These are phyloP conservation scores for Sitta europaea DNA, from an alignment of 2,113 vertebrate species.

Conservation along the genomic window DNA sequence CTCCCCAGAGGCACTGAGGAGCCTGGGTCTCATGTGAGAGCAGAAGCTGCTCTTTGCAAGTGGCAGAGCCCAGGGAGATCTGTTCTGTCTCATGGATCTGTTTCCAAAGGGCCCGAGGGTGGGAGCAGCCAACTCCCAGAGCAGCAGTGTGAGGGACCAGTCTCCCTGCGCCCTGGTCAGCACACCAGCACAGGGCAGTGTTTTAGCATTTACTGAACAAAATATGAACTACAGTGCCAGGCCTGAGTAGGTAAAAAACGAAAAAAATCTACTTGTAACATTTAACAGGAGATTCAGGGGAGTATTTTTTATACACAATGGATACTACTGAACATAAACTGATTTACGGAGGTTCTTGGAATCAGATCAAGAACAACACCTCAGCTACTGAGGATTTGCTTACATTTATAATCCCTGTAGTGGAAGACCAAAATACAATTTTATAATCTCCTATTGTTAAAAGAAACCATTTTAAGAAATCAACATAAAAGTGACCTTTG, in stretches of 20 bases:
- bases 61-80: not conserved
- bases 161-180: too few species aligned
- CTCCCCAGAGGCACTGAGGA: not conserved
- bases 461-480: constrained; percentile 3
- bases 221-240: not conserved
- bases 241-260: not conserved
- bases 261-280: not conserved
- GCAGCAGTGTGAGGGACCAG: not conserved
- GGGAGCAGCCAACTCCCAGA: not conserved
- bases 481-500: not conserved
- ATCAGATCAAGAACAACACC: constrained; percentile 45
- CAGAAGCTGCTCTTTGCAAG: not conserved
- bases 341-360: constrained; percentile 37
- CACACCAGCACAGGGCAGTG: not conserved
- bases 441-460: not conserved
- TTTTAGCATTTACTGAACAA: not conserved
- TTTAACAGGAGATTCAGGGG: constrained; percentile 31
- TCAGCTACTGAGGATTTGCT: not conserved
- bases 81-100: not conserved
- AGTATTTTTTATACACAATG: constrained; percentile 21
- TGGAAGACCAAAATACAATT: not conserved
- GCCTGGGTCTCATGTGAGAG: not conserved
- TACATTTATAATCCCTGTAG: constrained; percentile 32
- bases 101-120: not conserved
- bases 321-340: constrained; percentile 47